Base-by-base conservation (phyloP, 2,888 invertebrate genomes). In the Galeopsomyia nigrocyanea region DNA sequence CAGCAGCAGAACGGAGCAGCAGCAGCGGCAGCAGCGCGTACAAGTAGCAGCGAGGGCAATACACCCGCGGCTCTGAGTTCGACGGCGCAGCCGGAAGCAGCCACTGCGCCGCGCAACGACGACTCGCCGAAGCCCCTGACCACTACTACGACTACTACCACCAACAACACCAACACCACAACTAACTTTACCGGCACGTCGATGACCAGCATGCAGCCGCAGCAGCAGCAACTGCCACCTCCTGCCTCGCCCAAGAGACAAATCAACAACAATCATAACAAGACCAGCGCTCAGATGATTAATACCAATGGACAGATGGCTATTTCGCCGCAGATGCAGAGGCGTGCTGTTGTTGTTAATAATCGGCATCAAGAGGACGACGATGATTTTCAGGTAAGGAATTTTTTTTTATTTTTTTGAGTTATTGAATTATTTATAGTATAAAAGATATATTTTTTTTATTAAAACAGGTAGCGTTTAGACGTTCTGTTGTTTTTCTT, bases 61-160 rank as follows among this genome's bases (percentile, higher is more conserved):
- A 39, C 39, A 39, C 39, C 39, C 39, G 39, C 5, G 39, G n/a
- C n/a, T n/a, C 13, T 39, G 13, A 39, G 39, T 39, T 39, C 39
- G 39, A 39, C 60, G 75, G 74, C 74, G 79, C 86, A 75, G 77
- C 70, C 46, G 39, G 39, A 39, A 82, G 86, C 84, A 26, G 68
- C 62, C 66, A 76, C 87, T 81, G 83, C 83, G 82, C 86, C 86
- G 76, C 82, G 84, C 81, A 39, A 39, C 39, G 39, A 39, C 39
- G 39, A 39, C 13, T 39, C 39, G 13, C 39, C 39, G 39, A 39
- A 39, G 39, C 39, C 39, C 7, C 39, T 39, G 39, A 39, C 39
- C 13, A 39, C 7, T 7, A 13, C 7, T 10, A 39, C 39, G 1
- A 39, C 39, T 10, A 39, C 39, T 10, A 39, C 39, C 21, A 47